Evolutionary conservation across 2,113 vertebrate genomes (phyloP), one percentile per base, ranked within the genome.

Genomic region (Podiceps cristatus): DNA sequence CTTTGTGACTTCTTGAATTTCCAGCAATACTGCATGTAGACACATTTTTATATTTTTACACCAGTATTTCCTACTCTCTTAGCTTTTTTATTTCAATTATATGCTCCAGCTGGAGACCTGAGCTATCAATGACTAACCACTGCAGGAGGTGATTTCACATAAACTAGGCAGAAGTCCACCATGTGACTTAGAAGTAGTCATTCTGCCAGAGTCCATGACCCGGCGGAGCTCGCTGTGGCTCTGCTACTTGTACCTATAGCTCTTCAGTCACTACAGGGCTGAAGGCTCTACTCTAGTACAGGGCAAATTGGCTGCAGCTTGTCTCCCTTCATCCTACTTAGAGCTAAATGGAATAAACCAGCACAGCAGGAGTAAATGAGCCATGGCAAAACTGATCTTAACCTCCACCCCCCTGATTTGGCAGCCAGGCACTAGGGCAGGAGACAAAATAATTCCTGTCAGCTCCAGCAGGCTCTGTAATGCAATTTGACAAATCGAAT

Each of bases 361-460:
- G 82, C 85, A 84, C 88, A 81, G 90, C 89, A 20, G 5, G 44
- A 94, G 73, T 86, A 96, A 98, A 97, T 84, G 95, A 97, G 75
- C 92, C 93, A 81, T 88, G 55, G 69, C 88, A 94, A 82, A 92
- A 80, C 76, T 92, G 94, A 97, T 97, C 96, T 95, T 93, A 73
- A 81, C 83, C 95, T 95, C 63, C 68, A 56, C 44, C 31, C 63
- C 77, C 50, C 53, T 86, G 87, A 92, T 95, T 50, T 95, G 92
- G 86, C 83, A 97, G 85, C 27, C 71, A 92, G 44, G 56, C 75
- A 81, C 49, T 85, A 42, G 67, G 62, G 67, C 42, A 92, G 85
- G 71, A 97, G 81, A 71, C 69, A 95, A 86, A 94, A 91, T 90
- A 89, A 90, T 90, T 95, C 44, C 68, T 87, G 66, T 50, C 88